Percentiles rank a stretch among this genome's conserved stretches.
These are phyloP conservation scores for Myoxocephalus aenaeus DNA, from an alignment of 2,797 vertebrate species.

Conservation along the genomic window DNA sequence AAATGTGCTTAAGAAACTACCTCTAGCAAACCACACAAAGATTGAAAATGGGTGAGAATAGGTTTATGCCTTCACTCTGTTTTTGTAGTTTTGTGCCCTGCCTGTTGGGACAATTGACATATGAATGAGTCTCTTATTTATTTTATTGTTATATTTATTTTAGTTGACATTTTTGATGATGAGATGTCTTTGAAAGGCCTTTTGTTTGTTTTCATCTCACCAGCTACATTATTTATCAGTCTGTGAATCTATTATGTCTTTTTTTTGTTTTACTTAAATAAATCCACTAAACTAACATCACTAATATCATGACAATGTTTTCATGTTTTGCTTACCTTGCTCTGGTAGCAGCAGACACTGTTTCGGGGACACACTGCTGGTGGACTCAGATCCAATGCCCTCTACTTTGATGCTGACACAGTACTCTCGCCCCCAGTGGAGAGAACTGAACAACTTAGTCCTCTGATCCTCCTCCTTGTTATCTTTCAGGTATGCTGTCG, in stretches of 20 bases:
- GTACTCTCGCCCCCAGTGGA: slow-evolving; percentile 72
- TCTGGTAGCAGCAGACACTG: slow-evolving; percentile 75
- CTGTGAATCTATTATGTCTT: neutral
- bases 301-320: neutral
- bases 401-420: slow-evolving; percentile 74
- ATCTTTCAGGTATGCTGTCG: slow-evolving; percentile 37
- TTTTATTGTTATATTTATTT: neutral
- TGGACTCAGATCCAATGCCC: accelerated
- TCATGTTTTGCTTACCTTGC: slow-evolving; percentile 66
- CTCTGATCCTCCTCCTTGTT: neutral
- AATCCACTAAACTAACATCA: neutral
- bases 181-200: neutral
- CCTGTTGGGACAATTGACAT: neutral
- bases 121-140: neutral
- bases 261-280: neutral
- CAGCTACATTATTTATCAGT: neutral
- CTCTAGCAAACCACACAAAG: neutral
- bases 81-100: neutral
- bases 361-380: slow-evolving; percentile 48
- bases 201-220: neutral
- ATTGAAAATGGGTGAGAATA: neutral
- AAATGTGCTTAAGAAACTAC: neutral
- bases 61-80: neutral
- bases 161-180: neutral
- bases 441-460: slow-evolving; percentile 56